Percentiles rank a stretch among this genome's conserved stretches.
phyloP scores from a whole-genome alignment of 2,888 invertebrate genomes.

The Zele albiditarsus region DNA sequence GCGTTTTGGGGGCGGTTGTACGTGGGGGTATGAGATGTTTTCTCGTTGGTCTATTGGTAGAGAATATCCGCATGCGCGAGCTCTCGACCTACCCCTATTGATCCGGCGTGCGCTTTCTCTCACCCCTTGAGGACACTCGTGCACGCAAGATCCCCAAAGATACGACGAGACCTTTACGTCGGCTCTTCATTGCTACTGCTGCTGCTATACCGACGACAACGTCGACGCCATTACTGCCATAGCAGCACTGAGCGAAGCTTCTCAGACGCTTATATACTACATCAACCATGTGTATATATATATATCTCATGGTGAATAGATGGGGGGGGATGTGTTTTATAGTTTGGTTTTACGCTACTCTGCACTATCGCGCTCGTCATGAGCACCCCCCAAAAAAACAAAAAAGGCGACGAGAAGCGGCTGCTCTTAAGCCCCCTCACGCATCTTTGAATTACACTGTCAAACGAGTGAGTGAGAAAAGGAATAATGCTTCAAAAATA shows the following conservation, averaged over 20 bases:
- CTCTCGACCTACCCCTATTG: constrained; percentile 64
- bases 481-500: background rate
- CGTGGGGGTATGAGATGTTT: constrained; percentile 60
- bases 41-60: constrained; percentile 63
- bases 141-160: constrained; percentile 67
- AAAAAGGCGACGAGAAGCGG: constrained; percentile 12
- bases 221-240: constrained; percentile 49
- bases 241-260: constrained; percentile 33
- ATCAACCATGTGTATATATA: background rate
- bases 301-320: background rate
- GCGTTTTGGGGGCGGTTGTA: background rate
- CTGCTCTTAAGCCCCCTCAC: background rate
- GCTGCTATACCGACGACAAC: constrained; percentile 42
- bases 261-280: constrained; percentile 24
- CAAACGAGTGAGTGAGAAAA: background rate
- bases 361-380: constrained; percentile 25
- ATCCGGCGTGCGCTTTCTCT: constrained; percentile 56
- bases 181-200: constrained; percentile 51
- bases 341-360: constrained; percentile 33
- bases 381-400: constrained; percentile 3
- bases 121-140: constrained; percentile 59
- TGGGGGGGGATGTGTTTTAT: constrained; percentile 34
- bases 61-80: constrained; percentile 63
- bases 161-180: constrained; percentile 59
- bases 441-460: background rate